Evolutionary conservation across 2,888 invertebrate species (phyloP).

Genomic region (Fragum whitleyi): DNA sequence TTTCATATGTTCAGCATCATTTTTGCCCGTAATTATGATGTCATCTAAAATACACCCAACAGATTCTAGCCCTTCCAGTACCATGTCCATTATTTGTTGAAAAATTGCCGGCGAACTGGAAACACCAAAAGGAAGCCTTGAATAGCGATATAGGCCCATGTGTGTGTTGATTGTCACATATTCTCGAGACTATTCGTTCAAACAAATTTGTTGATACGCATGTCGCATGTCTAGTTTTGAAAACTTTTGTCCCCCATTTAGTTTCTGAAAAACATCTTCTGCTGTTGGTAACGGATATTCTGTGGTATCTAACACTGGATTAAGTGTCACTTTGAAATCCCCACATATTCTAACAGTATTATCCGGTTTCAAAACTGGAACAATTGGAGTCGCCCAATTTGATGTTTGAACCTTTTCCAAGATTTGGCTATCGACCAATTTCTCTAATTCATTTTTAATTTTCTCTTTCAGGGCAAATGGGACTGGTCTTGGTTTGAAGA

Average conservation of each 20-base stretch:
- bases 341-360: slow-evolving; percentile 62
- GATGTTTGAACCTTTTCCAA: slow-evolving; percentile 40
- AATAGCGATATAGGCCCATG: not conserved
- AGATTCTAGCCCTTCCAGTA: not conserved
- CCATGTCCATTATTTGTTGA: slow-evolving; percentile 12
- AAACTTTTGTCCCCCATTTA: slow-evolving; percentile 47
- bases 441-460: slow-evolving; percentile 35
- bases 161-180: not conserved
- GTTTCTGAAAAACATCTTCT: slow-evolving; percentile 66
- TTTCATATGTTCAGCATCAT: not conserved
- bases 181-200: not conserved
- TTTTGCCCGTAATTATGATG: not conserved
- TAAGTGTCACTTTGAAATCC: slow-evolving; percentile 69
- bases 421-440: slow-evolving; percentile 25
- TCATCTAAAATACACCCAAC: not conserved
- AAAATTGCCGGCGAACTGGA: not conserved
- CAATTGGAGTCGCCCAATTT: slow-evolving; percentile 66
- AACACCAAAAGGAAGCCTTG: not conserved
- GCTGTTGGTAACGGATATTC: slow-evolving; percentile 24
- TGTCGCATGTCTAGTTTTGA: slow-evolving; percentile 66
- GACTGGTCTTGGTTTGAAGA: slow-evolving; percentile 34
- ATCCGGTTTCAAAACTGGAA: slow-evolving; percentile 61
- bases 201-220: slow-evolving; percentile 51
- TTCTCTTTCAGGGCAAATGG: slow-evolving; percentile 41
- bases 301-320: slow-evolving; percentile 68